Conservation (phyloP, 1,140 invertebrate species). For the Pogonognathellus flavescens region DNA sequence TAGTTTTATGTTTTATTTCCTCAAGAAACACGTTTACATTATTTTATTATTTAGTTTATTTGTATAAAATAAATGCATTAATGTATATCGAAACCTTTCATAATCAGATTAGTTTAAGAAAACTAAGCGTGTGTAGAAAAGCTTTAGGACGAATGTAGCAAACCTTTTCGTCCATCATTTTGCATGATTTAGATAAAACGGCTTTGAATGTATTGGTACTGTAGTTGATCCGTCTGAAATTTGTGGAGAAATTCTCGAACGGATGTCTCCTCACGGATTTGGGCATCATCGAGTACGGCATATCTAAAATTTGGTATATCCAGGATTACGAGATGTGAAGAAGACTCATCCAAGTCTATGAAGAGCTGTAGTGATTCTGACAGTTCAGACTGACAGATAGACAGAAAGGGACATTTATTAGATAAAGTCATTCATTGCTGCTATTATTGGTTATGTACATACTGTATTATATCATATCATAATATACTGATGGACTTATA, state of each 20-base stretch:
- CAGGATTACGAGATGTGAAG: slow-evolving; percentile 61
- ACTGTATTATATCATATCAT: no score
- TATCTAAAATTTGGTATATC: slow-evolving; percentile 62
- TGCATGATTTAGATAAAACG: slow-evolving; percentile 8
- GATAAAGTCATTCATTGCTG: not conserved
- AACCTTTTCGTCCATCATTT: not conserved
- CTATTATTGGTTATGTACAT: no score
- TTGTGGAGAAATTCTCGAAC: slow-evolving; percentile 58
- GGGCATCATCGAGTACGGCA: not conserved
- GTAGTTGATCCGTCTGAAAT: slow-evolving; percentile 58
- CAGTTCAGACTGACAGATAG: slow-evolving; percentile 61
- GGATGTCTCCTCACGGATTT: slow-evolving; percentile 31
- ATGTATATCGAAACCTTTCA: no score
- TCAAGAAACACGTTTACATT: no score
- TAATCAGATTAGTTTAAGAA: no score
- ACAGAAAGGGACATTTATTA: slow-evolving; percentile 1
- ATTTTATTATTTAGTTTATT: no score
- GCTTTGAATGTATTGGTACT: slow-evolving; percentile 54
- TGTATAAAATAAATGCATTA: no score
- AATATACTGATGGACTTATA: no score
- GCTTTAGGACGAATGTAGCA: no score
- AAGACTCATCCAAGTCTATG: slow-evolving; percentile 60
- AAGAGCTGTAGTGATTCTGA: slow-evolving; percentile 62
- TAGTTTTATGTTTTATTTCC: no score
- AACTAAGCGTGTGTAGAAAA: no score